Conservation (phyloP, 2,888 invertebrate genomes). For the Spisula solida region DNA sequence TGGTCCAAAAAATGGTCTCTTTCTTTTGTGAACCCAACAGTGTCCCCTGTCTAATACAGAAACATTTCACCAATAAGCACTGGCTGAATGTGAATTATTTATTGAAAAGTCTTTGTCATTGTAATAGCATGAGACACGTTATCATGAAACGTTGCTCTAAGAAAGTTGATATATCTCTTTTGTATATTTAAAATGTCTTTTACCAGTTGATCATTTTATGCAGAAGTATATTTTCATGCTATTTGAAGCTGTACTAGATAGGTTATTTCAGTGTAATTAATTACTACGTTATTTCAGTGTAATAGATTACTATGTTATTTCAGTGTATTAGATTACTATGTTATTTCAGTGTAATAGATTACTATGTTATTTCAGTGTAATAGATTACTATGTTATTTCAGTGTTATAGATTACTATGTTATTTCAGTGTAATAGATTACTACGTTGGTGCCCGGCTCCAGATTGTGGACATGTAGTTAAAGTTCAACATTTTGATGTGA, state of each 20-base stretch:
- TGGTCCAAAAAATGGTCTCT: no score
- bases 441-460: conserved; percentile 99
- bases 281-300: conserved; percentile 90
- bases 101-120: no score
- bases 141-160: no score
- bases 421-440: conserved; percentile 95
- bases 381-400: conserved; percentile 92
- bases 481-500: conserved; percentile 93
- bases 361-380: conserved; percentile 89
- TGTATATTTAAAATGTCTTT: no score
- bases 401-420: background rate
- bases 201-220: no score
- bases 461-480: conserved; percentile 97
- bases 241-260: conserved; percentile 91
- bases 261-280: conserved; percentile 87
- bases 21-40: no score
- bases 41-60: no score
- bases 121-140: no score
- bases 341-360: background rate
- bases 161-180: no score
- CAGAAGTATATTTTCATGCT: no score
- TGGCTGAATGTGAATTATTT: no score
- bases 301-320: background rate
- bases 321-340: background rate
- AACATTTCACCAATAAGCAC: no score